Conservation (phyloP, 23 tunicate genomes). For the Halocynthia aurantium region DNA sequence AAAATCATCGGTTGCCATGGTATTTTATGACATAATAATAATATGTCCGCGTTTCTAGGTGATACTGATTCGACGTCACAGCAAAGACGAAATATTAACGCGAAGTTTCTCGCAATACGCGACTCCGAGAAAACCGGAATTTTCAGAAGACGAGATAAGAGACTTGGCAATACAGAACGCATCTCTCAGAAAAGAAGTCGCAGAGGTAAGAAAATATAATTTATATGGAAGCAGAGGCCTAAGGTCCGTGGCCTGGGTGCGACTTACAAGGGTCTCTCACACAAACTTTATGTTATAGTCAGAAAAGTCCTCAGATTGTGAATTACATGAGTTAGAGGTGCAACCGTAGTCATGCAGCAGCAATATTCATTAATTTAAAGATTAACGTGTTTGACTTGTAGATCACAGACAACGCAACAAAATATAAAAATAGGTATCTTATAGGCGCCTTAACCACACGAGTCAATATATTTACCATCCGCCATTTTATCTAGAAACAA, state of each 20-base stretch:
- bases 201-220: neutral
- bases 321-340: neutral
- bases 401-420: no score
- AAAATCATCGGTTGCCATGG: neutral
- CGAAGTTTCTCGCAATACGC: conserved; percentile 22
- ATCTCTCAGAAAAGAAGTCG: conserved; percentile 9
- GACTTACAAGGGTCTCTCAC: neutral
- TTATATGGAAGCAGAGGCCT: neutral
- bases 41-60: neutral
- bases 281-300: neutral
- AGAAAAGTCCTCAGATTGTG: neutral
- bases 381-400: neutral
- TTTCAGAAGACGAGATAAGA: conserved; percentile 12
- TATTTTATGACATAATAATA: neutral
- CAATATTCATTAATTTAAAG: neutral
- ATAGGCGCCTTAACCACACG: neutral
- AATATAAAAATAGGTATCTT: no score
- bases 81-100: conserved; percentile 18
- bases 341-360: neutral
- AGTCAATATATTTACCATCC: neutral
- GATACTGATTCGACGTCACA: conserved; percentile 30
- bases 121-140: conserved; percentile 17
- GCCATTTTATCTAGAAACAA: conserved; percentile 7
- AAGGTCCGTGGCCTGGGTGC: neutral
- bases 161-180: conserved; percentile 25